Evolutionary conservation across 2,888 invertebrate species (phyloP), one percentile per base, ranked within the genome.

Genomic region (Athetis lepigone): DNA sequence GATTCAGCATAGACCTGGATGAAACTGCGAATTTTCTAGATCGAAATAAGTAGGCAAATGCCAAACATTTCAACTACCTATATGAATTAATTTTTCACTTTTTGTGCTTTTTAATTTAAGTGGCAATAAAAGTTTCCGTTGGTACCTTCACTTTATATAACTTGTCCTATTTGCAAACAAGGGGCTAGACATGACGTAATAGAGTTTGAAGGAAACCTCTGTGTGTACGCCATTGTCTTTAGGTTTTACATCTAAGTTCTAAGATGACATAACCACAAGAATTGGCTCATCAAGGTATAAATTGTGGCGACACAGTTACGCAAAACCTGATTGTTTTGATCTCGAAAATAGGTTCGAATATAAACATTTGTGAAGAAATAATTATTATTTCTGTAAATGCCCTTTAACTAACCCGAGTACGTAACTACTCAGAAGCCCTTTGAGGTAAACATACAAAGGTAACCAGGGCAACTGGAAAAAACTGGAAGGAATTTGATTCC

Each of bases 171-270:
- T 19, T 7, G 5, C 25, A n/a, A 19, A 70, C 43, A 70, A 66
- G 49, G n/a, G 43, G 37, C 43, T 43, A 39, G 49, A 37, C 70
- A 70, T 66, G 65, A 39, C 37, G 25, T 70, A 62, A 45, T 25
- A n/a, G n/a, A 65, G 62, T 36, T 36, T 47, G 33, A 37, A 61
- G 21, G 21, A 70, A 60, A 70, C 46, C 62, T 27, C 36, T 46
- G 9, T 29, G 25, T 33, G 33, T 13, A 39, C 23, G 9, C 29
- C 18, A 25, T 27, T 8, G 33, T 33, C 13, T 11, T 4, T 9
- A 19, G 19, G n/a, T n/a, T n/a, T n/a, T n/a, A 18, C 33, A n/a
- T 36, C 25, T 33, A 25, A 16, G 2, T 55, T 16, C 7, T n/a
- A 3, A 55, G n/a, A 42, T 55, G 19, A 55, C 29, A 33, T 40